These are phyloP conservation scores for Pyrgus malvae DNA, from an alignment of 2,888 invertebrate species.

Conservation along the genomic window DNA sequence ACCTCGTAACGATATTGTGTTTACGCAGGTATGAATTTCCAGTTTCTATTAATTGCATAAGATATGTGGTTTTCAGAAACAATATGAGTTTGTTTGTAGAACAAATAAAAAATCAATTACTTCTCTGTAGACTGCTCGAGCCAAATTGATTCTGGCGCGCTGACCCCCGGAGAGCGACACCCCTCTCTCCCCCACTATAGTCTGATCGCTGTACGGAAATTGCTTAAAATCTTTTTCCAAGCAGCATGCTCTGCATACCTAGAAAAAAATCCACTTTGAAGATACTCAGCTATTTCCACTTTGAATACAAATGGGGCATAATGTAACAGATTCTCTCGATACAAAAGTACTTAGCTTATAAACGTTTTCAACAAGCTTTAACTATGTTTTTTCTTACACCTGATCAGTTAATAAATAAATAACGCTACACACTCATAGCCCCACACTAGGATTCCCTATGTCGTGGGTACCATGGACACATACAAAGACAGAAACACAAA, in stretches of 20 bases:
- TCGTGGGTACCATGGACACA: no score
- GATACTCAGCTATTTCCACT: constrained; percentile 4
- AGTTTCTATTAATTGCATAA: constrained; percentile 5
- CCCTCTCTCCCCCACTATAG: constrained; percentile 87
- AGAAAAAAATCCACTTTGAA: constrained; percentile 31
- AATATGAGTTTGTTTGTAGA: constrained; percentile 28
- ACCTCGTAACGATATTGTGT: not conserved
- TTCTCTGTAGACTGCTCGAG: constrained; percentile 76
- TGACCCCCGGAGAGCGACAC: constrained; percentile 88
- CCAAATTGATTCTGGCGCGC: constrained; percentile 86
- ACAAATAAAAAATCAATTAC: constrained; percentile 54
- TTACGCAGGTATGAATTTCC: not conserved
- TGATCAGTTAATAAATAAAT: no score
- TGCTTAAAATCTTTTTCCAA: constrained; percentile 79
- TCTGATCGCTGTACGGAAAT: constrained; percentile 85
- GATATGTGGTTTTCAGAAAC: constrained; percentile 2
- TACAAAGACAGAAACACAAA: no score
- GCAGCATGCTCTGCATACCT: constrained; percentile 77
- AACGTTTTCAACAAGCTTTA: not conserved
- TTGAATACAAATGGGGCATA: not conserved
- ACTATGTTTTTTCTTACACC: no score
- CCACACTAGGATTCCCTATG: no score
- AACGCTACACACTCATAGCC: no score
- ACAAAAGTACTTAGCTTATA: not conserved
- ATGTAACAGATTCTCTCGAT: not conserved